Evolutionary conservation across 2,113 vertebrate species (phyloP).

Genomic region (Corythoichthys haematopterus): DNA sequence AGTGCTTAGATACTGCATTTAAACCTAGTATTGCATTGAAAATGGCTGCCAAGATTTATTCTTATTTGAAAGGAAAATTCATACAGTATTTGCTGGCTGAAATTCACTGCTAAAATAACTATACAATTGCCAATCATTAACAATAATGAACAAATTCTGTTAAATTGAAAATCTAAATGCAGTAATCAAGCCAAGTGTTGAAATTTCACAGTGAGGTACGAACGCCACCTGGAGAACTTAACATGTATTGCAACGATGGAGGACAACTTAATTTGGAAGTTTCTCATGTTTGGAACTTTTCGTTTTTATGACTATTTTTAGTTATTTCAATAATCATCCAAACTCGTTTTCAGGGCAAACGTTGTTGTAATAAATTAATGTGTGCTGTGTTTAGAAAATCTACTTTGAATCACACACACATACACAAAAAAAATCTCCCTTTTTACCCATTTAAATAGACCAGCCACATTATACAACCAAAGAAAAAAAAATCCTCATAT

Average conservation of each 20-base stretch:
- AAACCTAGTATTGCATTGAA: conserved; percentile 1
- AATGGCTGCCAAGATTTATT: neutral
- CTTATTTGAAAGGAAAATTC: neutral
- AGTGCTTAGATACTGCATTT: conserved; percentile 1
- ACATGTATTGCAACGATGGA: neutral
- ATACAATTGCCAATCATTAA: neutral
- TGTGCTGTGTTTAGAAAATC: neutral
- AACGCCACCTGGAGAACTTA: neutral
- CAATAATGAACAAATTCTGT: neutral
- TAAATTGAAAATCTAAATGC: neutral
- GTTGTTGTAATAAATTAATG: neutral
- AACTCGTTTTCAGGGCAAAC: neutral
- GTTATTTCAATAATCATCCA: neutral
- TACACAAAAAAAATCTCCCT: conserved; percentile 28
- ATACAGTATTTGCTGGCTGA: conserved; percentile 1
- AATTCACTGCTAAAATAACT: neutral
- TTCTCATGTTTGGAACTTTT: neutral
- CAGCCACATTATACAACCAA: conserved; percentile 61
- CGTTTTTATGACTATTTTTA: neutral
- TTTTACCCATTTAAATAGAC: conserved; percentile 54
- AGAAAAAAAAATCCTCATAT: conserved; percentile 17
- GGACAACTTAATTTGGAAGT: neutral
- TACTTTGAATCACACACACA: conserved; percentile 2
- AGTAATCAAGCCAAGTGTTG: conserved; percentile 1
- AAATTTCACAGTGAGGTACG: neutral